A percentile compares a stretch with the other conserved stretches of the same genome.
These are phyloP conservation scores for Colius striatus DNA, from an alignment of 2,113 vertebrate genomes.

Conservation along the genomic window DNA sequence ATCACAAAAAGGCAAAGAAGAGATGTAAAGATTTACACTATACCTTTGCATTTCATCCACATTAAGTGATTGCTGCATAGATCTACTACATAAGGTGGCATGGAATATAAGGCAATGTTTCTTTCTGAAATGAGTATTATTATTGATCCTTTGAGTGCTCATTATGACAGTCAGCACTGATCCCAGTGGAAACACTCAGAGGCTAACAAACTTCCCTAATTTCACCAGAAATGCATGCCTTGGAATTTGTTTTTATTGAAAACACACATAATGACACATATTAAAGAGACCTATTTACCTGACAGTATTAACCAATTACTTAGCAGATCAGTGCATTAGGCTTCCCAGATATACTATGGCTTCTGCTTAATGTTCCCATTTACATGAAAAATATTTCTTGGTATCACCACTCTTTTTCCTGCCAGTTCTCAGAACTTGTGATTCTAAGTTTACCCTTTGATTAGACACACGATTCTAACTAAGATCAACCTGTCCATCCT, in stretches of 20 bases:
- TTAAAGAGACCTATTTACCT: background rate
- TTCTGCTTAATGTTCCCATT: background rate
- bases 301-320: background rate
- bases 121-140: background rate
- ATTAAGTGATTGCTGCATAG: background rate
- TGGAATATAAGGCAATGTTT: background rate
- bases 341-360: background rate
- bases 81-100: background rate
- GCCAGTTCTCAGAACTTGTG: background rate
- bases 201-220: background rate
- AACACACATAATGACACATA: background rate
- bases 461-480: conserved; percentile 6
- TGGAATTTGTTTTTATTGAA: background rate
- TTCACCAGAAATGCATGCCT: background rate
- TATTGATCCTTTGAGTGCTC: background rate
- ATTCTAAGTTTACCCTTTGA: conserved; percentile 4
- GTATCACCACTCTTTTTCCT: background rate
- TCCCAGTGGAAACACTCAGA: background rate
- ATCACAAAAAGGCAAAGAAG: background rate
- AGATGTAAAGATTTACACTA: background rate
- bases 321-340: background rate
- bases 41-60: background rate
- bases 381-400: background rate
- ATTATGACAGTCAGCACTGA: background rate
- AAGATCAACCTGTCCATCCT: conserved; percentile 6